These are phyloP conservation scores for Syngnathus acus DNA, from an alignment of 2,797 vertebrate genomes.

Conservation along the genomic window DNA sequence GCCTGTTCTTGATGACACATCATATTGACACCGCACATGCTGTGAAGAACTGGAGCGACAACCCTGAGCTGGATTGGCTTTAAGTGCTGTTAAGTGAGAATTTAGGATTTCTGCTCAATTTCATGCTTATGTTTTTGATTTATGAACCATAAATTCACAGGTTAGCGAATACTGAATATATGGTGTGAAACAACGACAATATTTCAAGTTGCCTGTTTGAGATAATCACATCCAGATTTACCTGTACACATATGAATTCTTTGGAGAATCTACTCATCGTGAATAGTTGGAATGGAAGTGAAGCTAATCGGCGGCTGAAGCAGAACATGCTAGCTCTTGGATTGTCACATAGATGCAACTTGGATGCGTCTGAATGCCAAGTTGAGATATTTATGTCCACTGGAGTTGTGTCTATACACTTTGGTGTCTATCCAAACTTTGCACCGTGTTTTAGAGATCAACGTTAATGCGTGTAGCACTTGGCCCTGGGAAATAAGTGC, in stretches of 20 bases:
- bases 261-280: neutral
- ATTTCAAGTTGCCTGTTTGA: neutral
- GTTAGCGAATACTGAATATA: neutral
- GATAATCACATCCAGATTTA: constrained; percentile 27
- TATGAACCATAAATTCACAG: neutral
- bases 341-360: constrained; percentile 58
- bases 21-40: constrained; percentile 54
- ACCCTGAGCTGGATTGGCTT: neutral
- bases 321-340: constrained; percentile 45
- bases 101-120: neutral
- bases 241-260: neutral
- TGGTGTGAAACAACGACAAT: neutral
- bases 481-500: neutral
- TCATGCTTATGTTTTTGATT: neutral
- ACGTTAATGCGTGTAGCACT: constrained; percentile 15
- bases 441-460: constrained; percentile 28
- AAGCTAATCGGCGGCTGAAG: constrained; percentile 40
- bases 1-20: constrained; percentile 71
- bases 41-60: constrained; percentile 39
- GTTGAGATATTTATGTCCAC: constrained; percentile 51
- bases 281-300: constrained; percentile 51
- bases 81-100: neutral
- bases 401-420: constrained; percentile 35
- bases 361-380: constrained; percentile 45
- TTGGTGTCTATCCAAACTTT: constrained; percentile 38